Conservation (phyloP, 2,797 vertebrate species). For the Clarias fuscus region DNA sequence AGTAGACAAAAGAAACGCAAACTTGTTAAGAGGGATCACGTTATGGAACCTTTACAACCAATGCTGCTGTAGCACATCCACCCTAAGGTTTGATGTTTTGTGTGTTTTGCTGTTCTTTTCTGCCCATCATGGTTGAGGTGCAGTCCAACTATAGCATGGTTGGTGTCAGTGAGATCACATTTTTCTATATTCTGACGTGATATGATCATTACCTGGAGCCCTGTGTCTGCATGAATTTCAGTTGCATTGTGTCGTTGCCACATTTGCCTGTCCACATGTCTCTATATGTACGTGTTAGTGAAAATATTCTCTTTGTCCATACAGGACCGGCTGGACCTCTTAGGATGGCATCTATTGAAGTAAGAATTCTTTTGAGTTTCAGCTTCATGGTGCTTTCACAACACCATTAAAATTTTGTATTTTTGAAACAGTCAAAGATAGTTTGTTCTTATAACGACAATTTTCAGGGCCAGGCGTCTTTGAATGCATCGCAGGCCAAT, state of each 20-base stretch:
- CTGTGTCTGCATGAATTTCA: too few species aligned
- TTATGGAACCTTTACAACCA: too few species aligned
- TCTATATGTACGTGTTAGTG: not conserved
- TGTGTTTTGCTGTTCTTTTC: not conserved
- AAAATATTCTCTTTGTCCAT: not conserved
- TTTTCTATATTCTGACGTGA: not conserved
- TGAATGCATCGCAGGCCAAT: slow-evolving; percentile 72
- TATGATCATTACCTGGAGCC: not conserved
- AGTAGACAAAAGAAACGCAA: too few species aligned
- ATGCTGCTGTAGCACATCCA: not conserved
- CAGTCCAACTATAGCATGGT: not conserved
- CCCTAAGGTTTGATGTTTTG: too few species aligned
- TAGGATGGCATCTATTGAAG: slow-evolving; percentile 69
- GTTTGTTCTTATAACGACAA: not conserved
- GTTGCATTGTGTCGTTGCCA: not conserved
- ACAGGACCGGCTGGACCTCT: slow-evolving; percentile 64
- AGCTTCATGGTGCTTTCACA: not conserved
- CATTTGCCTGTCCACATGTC: not conserved
- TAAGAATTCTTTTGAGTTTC: slow-evolving; percentile 54
- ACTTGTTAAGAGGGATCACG: too few species aligned
- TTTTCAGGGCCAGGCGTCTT: slow-evolving; percentile 31
- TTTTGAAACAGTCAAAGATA: not conserved
- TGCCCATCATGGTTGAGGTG: too few species aligned
- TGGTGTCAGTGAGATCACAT: not conserved
- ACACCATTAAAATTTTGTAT: not conserved